Conservation (phyloP, 2,113 vertebrate genomes). For the Hirundichthys speculiger region DNA sequence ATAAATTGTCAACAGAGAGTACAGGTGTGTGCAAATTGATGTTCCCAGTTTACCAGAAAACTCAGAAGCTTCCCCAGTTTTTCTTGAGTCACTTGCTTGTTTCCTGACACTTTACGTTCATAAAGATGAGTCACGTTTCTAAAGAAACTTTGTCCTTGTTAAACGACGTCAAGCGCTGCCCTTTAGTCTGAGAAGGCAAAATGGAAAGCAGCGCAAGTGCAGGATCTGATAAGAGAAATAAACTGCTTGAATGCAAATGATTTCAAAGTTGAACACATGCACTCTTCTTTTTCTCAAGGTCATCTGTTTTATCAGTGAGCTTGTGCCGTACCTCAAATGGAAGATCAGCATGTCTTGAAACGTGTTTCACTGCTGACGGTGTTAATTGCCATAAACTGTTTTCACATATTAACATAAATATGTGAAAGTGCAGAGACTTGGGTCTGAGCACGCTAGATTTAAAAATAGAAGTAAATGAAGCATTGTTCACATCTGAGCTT, state of each 20-base stretch:
- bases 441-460: too few relatives aligned
- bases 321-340: too few relatives aligned
- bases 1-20: background rate
- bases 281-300: background rate
- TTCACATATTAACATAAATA: too few relatives aligned
- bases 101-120: background rate
- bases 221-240: too few relatives aligned
- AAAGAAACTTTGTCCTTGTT: background rate
- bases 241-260: conserved; percentile 2
- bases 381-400: too few relatives aligned
- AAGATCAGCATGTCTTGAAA: too few relatives aligned
- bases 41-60: background rate
- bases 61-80: background rate
- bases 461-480: too few relatives aligned
- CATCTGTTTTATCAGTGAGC: too few relatives aligned
- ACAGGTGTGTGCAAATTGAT: background rate
- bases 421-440: too few relatives aligned
- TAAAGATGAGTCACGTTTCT: background rate
- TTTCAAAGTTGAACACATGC: background rate
- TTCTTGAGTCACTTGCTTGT: background rate
- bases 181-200: background rate
- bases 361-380: too few relatives aligned
- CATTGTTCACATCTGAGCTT: too few relatives aligned
- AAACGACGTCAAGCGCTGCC: background rate
- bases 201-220: too few relatives aligned